Evolutionary conservation across 1,140 invertebrate species (phyloP), one percentile per base, ranked within the genome.

Genomic region (Drosophila sulfurigaster): DNA sequence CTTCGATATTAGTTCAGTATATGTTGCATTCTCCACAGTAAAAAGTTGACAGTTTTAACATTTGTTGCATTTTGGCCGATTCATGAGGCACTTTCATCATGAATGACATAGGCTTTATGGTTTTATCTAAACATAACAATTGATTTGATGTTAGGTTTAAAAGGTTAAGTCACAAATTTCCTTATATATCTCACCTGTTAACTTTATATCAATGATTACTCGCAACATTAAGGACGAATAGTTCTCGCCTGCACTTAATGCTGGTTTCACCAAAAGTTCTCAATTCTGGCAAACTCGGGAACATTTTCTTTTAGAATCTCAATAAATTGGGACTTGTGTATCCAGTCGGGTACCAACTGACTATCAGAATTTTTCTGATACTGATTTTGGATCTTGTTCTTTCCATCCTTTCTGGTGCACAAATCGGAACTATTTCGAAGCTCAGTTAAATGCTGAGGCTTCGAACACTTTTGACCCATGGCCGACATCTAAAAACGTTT

Each of bases 321-420:
- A 49, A 92, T 75, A 5, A 93, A 77, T 28, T 93, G 93, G 30
- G 92, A 75, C 51, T 81, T 60, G 62, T 93, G 92, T 35, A 94
- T 63, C 94, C 94, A 94, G 20, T 81, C 15, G 32, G 92, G 92
- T 8, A 77, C 65, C 25, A 69, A 32, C 2, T 16, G 32, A 6
- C 11, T 20, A 3, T 60, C 56, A 1, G 10, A 2, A 20, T 8
- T 16, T 13, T 4, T 7, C 13, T 20, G 8, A 1, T 1, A 7
- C 4, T 4, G 1, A 11, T 5, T 28, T 5, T 3, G 10, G 1
- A 4, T n/a, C 13, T 16, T 60, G 13, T 41, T 30, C 15, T 11
- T 57, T n/a, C 6, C 28, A 1, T 11, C 49, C 2, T 43, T 11
- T 1, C 7, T 30, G 20, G 5, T 20, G 10, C 20, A 20, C 32